Evolutionary conservation across 1,140 invertebrate genomes (phyloP), one percentile per base, ranked within the genome.

Genomic region (Meloidogyne chitwoodi): DNA sequence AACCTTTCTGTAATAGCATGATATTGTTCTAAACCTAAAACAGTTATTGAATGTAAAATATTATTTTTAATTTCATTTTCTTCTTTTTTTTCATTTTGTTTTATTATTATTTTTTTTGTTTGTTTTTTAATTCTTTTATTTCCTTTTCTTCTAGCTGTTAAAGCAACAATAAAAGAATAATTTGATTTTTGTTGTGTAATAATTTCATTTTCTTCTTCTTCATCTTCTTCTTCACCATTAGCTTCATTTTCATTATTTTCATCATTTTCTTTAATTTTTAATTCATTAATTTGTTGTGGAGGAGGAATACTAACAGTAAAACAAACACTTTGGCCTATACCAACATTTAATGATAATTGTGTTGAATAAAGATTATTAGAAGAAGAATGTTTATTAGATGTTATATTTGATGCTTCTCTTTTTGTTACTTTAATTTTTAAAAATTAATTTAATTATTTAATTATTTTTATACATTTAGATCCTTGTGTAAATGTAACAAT

Each of bases 281-380:
- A 5, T 8, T 66, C 27, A 66, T 19, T 10, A 31, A n/a, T 29
- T 26, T 16, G 26, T 0, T 10, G 62, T 24, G 27, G n/a, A n/a
- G n/a, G 64, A 62, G 24, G 24, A 14, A 27, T 22, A 14, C 12
- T 78, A 24, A 61, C 62, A 22, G 62, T 61, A 38, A 81, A 81
- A 71, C 80, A 81, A 63, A 81, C 75, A 26, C 73, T 82, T 34
- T 81, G 80, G 1, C 80, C 80, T 44, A 81, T 77, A 34, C 71
- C 77, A 22, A 80, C 75, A 29, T 72, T 80, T 41, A 80, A 56
- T 16, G 68, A 19, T 22, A 77, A 16, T 61, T 77, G 76, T 6
- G 44, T 61, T 44, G 48, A 61, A 26, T 29, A 64, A 2, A 19
- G n/a, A 10, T 27, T 56, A 27, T 56, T 22, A 27, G 29, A 22